Evolutionary conservation across 53 echinoderm and acorn worm genomes (phyloP).

Genomic region (Crossaster papposus): DNA sequence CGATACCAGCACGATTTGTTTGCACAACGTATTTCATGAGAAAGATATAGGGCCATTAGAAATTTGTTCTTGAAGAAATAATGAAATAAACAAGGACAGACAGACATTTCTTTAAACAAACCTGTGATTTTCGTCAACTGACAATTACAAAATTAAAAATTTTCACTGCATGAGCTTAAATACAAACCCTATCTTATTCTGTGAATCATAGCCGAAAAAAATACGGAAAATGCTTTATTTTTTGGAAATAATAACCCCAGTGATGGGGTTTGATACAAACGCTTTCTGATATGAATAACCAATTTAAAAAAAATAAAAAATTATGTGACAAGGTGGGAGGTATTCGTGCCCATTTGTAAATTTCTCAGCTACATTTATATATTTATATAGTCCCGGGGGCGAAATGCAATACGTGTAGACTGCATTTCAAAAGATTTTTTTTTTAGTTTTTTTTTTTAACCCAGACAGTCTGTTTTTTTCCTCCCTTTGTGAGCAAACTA

Average conservation of each 20-base stretch:
- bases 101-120: too few species aligned
- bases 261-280: not conserved
- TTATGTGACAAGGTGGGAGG: not conserved
- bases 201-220: not conserved
- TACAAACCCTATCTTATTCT: not conserved
- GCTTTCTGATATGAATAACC: not conserved
- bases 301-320: not conserved
- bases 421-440: not conserved
- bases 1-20: too few species aligned
- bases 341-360: not conserved
- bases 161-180: not conserved
- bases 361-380: not conserved
- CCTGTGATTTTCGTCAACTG: too few species aligned
- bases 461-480: not conserved
- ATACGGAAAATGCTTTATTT: not conserved
- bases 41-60: too few species aligned
- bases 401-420: not conserved
- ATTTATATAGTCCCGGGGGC: not conserved
- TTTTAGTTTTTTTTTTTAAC: too few species aligned
- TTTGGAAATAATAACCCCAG: not conserved
- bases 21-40: too few species aligned
- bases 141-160: too few species aligned
- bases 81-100: too few species aligned
- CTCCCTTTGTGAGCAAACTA: not conserved
- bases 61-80: too few species aligned